phyloP scores from a whole-genome alignment of 2,113 vertebrate species.

The Thinocorus orbignyianus region DNA sequence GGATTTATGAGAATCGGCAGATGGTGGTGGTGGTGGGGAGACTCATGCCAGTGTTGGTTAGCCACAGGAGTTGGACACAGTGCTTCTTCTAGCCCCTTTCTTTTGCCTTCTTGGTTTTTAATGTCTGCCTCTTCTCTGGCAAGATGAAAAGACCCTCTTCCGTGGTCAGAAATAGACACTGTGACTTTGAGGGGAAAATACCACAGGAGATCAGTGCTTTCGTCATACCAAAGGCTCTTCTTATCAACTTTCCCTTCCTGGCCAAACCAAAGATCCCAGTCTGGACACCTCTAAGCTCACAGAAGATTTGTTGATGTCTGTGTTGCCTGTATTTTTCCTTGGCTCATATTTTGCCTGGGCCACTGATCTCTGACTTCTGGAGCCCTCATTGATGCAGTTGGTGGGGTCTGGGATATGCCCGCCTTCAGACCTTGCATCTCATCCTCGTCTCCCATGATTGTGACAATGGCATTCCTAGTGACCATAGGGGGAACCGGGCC shows the following conservation, averaged over 20 bases:
- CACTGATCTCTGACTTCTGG: not conserved
- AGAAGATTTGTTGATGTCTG: not conserved
- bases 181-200: not conserved
- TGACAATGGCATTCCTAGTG: not conserved
- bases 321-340: not conserved
- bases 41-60: fast-evolving
- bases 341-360: not conserved
- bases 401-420: not conserved
- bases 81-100: not conserved
- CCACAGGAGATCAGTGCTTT: not conserved
- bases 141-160: not conserved
- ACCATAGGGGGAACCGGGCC: not conserved
- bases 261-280: not conserved
- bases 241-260: not conserved
- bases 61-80: not conserved
- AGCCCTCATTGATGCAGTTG: not conserved
- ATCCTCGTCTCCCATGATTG: fast-evolving
- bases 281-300: not conserved
- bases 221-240: not conserved
- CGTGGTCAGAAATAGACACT: not conserved
- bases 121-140: not conserved
- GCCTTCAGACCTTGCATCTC: not conserved
- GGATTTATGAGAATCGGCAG: not conserved
- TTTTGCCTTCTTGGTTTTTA: not conserved
- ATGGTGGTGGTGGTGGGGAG: not conserved